Conservation (phyloP, 2,888 invertebrate species). For the Melanostoma mellinum region DNA sequence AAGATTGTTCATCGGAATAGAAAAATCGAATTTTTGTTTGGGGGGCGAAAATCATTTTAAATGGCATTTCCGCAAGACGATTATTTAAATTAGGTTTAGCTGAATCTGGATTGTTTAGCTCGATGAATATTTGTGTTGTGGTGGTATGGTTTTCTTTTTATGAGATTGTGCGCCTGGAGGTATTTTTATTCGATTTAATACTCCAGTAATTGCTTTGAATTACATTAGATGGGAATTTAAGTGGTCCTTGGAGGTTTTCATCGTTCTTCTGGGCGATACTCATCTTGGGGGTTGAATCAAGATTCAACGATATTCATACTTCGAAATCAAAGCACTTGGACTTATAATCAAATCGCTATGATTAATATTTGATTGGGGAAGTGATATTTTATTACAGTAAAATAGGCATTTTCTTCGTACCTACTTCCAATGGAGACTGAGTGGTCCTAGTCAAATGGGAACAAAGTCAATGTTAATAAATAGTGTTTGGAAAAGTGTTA, state of each 20-base stretch:
- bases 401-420: no score
- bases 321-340: constrained; percentile 15
- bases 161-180: constrained; percentile 51
- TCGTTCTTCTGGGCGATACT: constrained; percentile 1
- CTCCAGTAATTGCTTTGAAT: constrained; percentile 37
- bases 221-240: constrained; percentile 17
- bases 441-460: no score
- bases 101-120: constrained; percentile 12
- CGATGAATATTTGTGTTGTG: constrained; percentile 4
- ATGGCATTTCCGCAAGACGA: constrained; percentile 68
- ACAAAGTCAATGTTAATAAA: no score
- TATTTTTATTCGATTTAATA: constrained; percentile 55
- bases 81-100: constrained; percentile 69
- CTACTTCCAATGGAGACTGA: no score
- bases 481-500: no score
- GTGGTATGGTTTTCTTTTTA: constrained; percentile 14
- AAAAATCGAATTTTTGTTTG: constrained; percentile 65
- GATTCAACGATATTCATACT: constrained; percentile 11
- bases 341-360: constrained; percentile 46
- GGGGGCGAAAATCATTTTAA: constrained; percentile 59
- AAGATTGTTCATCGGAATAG: constrained; percentile 67
- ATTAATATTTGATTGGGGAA: constrained; percentile 17
- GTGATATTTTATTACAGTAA: not conserved
- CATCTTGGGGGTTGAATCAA: constrained; percentile 3
- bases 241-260: constrained; percentile 33